A percentile compares a stretch with the other conserved stretches of the same genome.
Evolutionary conservation across 2,113 vertebrate genomes (phyloP).

Genomic region (Lutjanus erythropterus): DNA sequence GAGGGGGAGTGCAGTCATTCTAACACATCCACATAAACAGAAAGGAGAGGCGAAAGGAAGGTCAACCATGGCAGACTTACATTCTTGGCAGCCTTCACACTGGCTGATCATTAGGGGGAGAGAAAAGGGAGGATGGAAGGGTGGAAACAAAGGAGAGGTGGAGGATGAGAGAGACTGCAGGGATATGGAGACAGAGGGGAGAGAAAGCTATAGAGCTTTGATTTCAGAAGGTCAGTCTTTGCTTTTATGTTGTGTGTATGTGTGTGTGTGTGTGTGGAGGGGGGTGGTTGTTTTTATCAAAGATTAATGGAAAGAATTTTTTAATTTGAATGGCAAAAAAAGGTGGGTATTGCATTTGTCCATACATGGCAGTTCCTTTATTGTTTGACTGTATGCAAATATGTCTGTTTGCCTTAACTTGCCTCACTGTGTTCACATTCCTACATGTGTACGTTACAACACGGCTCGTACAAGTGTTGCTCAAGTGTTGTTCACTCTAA

Average conservation of each 20-base stretch:
- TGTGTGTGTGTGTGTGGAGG: neutral
- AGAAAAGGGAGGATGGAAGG: slow-evolving; percentile 5
- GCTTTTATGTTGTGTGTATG: neutral
- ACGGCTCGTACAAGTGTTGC: neutral
- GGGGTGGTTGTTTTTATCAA: neutral
- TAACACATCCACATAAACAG: slow-evolving; percentile 55
- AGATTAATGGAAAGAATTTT: neutral
- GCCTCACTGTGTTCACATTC: neutral
- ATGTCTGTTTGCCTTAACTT: neutral
- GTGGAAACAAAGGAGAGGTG: slow-evolving; percentile 23
- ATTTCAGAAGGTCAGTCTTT: slow-evolving; percentile 47
- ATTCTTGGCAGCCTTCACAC: slow-evolving; percentile 63
- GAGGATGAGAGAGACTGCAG: slow-evolving; percentile 43
- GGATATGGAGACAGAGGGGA: neutral
- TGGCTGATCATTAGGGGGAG: slow-evolving; percentile 52
- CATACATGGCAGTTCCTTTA: neutral
- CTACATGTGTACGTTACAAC: neutral
- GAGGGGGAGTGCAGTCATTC: slow-evolving; percentile 40
- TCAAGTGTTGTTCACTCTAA: neutral
- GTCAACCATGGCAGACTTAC: slow-evolving; percentile 65
- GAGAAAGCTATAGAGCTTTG: slow-evolving; percentile 19
- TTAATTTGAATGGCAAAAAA: neutral
- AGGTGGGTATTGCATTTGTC: neutral
- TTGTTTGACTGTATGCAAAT: neutral
- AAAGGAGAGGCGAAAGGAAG: slow-evolving; percentile 64